Conservation (phyloP, 2,888 invertebrate genomes). For the Aricia artaxerxes region DNA sequence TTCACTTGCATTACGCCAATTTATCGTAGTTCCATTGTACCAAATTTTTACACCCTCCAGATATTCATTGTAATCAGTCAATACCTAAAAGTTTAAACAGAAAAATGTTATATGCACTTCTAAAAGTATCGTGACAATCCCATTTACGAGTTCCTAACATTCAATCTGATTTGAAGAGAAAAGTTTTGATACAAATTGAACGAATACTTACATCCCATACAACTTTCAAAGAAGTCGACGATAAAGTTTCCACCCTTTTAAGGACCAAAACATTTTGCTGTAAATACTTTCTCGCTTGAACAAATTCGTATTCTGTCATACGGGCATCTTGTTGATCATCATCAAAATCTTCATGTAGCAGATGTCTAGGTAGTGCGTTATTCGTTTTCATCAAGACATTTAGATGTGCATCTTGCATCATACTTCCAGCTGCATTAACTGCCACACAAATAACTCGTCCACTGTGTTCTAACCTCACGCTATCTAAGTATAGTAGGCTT, state of each 20-base stretch:
- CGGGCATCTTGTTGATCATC: conserved; percentile 64
- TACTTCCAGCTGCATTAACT: conserved; percentile 75
- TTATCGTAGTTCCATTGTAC: conserved; percentile 72
- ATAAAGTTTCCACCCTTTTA: conserved; percentile 82
- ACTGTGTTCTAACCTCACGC: conserved; percentile 68
- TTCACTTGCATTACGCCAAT: conserved; percentile 70
- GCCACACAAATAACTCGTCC: conserved; percentile 76
- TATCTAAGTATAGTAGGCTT: conserved; percentile 72
- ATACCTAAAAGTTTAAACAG: conserved; percentile 56
- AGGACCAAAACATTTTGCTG: conserved; percentile 90
- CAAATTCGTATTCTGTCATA: conserved; percentile 87
- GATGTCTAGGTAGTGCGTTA: conserved; percentile 63
- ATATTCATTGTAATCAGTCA: conserved; percentile 78
- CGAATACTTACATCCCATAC: conserved; percentile 87
- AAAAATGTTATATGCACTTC: conserved; percentile 12
- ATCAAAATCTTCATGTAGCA: conserved; percentile 57
- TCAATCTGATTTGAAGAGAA: conserved; percentile 34
- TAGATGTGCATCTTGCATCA: conserved; percentile 76
- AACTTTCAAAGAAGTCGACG: conserved; percentile 88
- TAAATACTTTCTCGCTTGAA: conserved; percentile 88
- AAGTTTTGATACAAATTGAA: conserved; percentile 16
- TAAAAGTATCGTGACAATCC: background rate
- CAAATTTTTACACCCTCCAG: conserved; percentile 86
- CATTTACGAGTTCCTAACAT: conserved; percentile 32
- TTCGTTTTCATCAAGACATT: conserved; percentile 71